Evolutionary conservation across 1,140 invertebrate species (phyloP).

Genomic region (Drosophila nigromelanica): DNA sequence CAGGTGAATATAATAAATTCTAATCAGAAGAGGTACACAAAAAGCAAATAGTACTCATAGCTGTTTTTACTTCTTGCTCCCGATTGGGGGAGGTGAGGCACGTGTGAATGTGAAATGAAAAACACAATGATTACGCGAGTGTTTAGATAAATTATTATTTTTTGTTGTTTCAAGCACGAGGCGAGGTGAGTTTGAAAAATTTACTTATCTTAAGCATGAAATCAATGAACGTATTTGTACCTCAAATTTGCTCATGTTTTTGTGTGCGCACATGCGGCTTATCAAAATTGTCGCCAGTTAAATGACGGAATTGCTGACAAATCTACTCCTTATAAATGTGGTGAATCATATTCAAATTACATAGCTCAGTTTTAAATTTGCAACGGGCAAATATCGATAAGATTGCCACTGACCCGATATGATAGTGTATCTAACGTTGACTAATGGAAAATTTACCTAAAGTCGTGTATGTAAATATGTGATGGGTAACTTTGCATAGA

Average conservation of each 20-base stretch:
- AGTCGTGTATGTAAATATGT: too few species aligned
- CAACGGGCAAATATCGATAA: too few species aligned
- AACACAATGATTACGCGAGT: conserved; percentile 19
- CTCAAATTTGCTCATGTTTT: background rate
- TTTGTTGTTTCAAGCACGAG: background rate
- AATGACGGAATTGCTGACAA: too few species aligned
- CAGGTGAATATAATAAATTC: conserved; percentile 73
- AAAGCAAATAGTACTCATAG: background rate
- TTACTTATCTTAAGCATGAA: conserved; percentile 51
- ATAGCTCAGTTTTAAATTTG: too few species aligned
- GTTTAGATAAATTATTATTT: conserved; percentile 10
- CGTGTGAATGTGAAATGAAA: background rate
- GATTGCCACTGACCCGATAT: too few species aligned
- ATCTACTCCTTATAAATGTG: too few species aligned
- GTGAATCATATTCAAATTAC: too few species aligned
- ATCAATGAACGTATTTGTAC: conserved; percentile 24
- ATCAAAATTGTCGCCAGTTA: background rate
- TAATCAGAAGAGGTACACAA: conserved; percentile 53
- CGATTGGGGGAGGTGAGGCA: conserved; percentile 9
- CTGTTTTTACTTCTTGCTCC: conserved; percentile 44
- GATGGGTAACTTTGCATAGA: too few species aligned
- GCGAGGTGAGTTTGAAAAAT: conserved; percentile 18
- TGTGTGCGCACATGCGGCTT: conserved; percentile 14
- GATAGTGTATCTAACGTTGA: too few species aligned
- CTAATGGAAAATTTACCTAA: too few species aligned